These are phyloP conservation scores for Mantis religiosa DNA, from an alignment of 2,888 invertebrate species.

Conservation along the genomic window DNA sequence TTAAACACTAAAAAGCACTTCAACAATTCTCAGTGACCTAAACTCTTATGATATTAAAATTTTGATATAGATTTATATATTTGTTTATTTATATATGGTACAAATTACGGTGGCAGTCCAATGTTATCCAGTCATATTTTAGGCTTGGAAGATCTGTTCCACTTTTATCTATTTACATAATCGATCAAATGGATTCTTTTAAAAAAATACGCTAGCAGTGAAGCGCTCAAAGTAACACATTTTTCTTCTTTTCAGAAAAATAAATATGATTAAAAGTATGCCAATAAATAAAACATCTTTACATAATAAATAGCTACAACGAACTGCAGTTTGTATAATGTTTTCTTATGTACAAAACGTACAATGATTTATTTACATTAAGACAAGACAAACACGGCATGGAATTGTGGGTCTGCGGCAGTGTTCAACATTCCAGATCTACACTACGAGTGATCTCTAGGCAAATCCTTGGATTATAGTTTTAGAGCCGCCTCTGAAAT, in stretches of 20 bases:
- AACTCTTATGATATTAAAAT: neutral
- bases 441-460: too few relatives aligned
- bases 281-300: slow-evolving; percentile 5
- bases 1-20: neutral
- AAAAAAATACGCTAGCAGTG: neutral
- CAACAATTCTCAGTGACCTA: neutral
- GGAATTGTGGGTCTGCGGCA: neutral
- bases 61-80: neutral
- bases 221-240: neutral
- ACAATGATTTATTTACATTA: slow-evolving; percentile 11
- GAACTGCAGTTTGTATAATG: neutral
- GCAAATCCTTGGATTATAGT: too few relatives aligned
- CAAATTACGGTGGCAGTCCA: neutral
- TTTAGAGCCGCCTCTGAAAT: too few relatives aligned
- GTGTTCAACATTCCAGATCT: neutral
- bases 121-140: neutral
- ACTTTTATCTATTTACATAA: neutral
- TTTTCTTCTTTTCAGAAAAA: neutral
- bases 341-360: slow-evolving; percentile 18
- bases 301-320: slow-evolving; percentile 9
- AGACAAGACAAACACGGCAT: slow-evolving; percentile 1
- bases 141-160: neutral
- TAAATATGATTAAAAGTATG: neutral
- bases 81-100: neutral
- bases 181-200: neutral